Base-by-base conservation (phyloP, 2,888 invertebrate genomes). In the Drosophila antonietae region DNA sequence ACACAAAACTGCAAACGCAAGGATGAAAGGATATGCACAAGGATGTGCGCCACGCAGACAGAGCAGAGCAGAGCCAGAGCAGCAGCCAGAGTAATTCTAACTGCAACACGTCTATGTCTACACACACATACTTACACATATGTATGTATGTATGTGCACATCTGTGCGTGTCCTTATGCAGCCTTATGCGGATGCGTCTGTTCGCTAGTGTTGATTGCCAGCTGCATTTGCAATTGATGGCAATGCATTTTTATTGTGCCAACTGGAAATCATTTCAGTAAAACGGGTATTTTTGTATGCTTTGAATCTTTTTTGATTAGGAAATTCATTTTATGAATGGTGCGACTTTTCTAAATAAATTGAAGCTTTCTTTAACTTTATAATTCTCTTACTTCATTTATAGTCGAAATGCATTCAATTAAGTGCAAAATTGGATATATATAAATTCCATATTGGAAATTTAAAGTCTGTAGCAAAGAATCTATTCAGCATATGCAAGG, bases 141-240 rank as follows among this genome's bases (percentile, higher is more conserved):
- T 6, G 6, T 6, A 28, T 6, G 6, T 39, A 39, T 6, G 6
- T 7, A 15, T 37, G 37, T 14, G 23, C 53, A 53, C 35, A 18
- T 37, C 37, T 52, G 37, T 12, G 35, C 43, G 12, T 8, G n/a
- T 15, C 37, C 44, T 14, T 28, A 20, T 35, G 53, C 39, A 57
- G 20, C 20, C 43, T 49, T 49, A 28, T 15, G 31, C 49, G 44
- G 12, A 28, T 41, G 62, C 33, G 41, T 47, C 55, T 62, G 39
- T 23, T 20, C 18, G 35, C 47, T 35, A 23, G 41, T 60, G 61
- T 65, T 57, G 66, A 67, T 64, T 76, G 69, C 51, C 57, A 63
- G 43, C 60, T 65, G 51, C 51, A 65, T 59, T 60, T 49, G 66
- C 63, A 72, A 79, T 80, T 72, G 77, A 70, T 57, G 61, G 53